phyloP scores from a whole-genome alignment of 2,888 invertebrate species.

The Limnephilus lunatus region DNA sequence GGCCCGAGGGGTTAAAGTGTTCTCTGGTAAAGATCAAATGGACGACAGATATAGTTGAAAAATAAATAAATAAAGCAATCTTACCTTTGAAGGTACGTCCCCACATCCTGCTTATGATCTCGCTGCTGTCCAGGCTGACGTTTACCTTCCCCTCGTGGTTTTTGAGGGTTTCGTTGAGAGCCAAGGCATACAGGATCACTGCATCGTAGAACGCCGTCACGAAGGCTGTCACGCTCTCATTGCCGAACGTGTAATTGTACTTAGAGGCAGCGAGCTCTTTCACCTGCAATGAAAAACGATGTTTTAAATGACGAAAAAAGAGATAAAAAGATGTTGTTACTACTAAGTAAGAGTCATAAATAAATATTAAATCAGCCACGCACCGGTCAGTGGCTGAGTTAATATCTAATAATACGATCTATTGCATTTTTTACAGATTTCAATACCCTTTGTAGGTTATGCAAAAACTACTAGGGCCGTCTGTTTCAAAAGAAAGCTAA shows the following conservation, averaged over 20 bases:
- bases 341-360: too few relatives aligned
- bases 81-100: constrained; percentile 89
- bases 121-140: constrained; percentile 86
- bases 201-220: constrained; percentile 98
- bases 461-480: too few relatives aligned
- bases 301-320: background rate
- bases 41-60: too few relatives aligned
- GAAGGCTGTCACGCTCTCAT: constrained; percentile 91
- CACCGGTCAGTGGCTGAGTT: too few relatives aligned
- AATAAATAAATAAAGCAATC: background rate
- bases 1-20: too few relatives aligned
- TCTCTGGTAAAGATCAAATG: too few relatives aligned
- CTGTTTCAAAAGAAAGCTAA: too few relatives aligned
- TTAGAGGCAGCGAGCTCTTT: constrained; percentile 82
- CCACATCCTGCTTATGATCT: constrained; percentile 91
- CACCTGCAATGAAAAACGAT: constrained; percentile 73
- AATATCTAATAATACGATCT: too few relatives aligned
- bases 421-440: too few relatives aligned
- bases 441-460: too few relatives aligned
- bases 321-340: background rate
- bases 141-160: constrained; percentile 72
- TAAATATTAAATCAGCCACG: too few relatives aligned
- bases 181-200: constrained; percentile 93
- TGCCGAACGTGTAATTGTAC: constrained; percentile 85
- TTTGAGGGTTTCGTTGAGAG: constrained; percentile 90